Evolutionary conservation across 2,888 invertebrate species (phyloP).

Genomic region (Atrina japonica): DNA sequence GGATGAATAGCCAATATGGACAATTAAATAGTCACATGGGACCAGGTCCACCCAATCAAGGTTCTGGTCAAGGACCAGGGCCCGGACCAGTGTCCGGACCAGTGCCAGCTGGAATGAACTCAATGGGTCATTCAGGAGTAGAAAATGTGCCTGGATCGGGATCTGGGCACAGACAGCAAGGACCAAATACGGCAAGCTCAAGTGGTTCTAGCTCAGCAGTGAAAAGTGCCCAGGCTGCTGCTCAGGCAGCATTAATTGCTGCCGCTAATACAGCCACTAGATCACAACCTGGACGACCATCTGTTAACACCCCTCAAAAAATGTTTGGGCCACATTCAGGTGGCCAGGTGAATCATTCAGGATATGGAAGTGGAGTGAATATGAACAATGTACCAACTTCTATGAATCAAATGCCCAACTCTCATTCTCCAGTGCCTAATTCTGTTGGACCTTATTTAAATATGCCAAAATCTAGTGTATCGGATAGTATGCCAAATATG

Average conservation of each 20-base stretch:
- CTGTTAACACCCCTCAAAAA: slow-evolving; percentile 54
- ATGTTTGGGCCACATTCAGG: slow-evolving; percentile 60
- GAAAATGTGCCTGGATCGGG: slow-evolving; percentile 1
- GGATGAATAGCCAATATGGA: slow-evolving; percentile 71
- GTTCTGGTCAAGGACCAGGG: slow-evolving; percentile 55
- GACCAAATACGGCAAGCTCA: slow-evolving; percentile 23
- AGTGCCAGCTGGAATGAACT: slow-evolving; percentile 49
- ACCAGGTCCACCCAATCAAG: slow-evolving; percentile 43
- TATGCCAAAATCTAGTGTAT: slow-evolving; percentile 34
- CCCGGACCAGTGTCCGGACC: no score
- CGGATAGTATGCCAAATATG: slow-evolving; percentile 30
- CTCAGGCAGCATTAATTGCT: slow-evolving; percentile 77
- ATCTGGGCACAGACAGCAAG: slow-evolving; percentile 41
- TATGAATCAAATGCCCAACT: slow-evolving; percentile 59
- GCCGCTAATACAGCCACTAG: slow-evolving; percentile 73
- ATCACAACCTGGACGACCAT: slow-evolving; percentile 47
- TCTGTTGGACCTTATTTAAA: slow-evolving; percentile 43
- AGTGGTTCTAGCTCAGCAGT: slow-evolving; percentile 46
- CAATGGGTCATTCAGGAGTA: slow-evolving; percentile 41
- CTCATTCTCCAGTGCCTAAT: slow-evolving; percentile 67
- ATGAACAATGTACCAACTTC: slow-evolving; percentile 50
- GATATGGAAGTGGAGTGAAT: slow-evolving; percentile 50
- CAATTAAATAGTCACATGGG: slow-evolving; percentile 54
- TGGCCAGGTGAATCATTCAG: slow-evolving; percentile 60
- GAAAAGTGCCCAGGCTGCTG: slow-evolving; percentile 78